Conservation (phyloP, 2,888 invertebrate genomes). For the Byasa hedistus region DNA sequence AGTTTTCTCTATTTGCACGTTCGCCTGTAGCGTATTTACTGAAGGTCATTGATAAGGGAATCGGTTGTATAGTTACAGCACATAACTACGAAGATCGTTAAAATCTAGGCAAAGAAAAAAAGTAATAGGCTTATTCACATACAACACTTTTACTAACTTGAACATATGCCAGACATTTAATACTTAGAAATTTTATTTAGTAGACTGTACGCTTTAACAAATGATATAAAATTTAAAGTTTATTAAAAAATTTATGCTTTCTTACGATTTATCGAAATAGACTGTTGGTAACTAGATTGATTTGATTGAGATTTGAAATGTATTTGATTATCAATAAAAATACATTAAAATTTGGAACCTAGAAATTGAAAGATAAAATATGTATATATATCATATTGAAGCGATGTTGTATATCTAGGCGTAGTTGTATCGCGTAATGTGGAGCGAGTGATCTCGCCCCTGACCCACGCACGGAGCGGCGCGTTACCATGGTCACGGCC, state of each 20-base stretch:
- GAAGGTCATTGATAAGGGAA: slow-evolving; percentile 77
- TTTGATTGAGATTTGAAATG: background rate
- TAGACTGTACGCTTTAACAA: too few species aligned
- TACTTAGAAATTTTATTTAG: too few species aligned
- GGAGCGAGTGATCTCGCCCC: slow-evolving; percentile 48
- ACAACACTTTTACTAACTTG: background rate
- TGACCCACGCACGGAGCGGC: slow-evolving; percentile 64
- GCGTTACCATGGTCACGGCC: slow-evolving; percentile 75
- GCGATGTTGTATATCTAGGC: background rate
- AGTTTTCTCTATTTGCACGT: slow-evolving; percentile 36
- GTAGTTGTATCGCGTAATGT: slow-evolving; percentile 24
- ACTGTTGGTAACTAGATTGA: too few species aligned
- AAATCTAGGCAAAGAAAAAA: slow-evolving; percentile 25
- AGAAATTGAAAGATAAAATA: too few species aligned
- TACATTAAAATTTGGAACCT: too few species aligned
- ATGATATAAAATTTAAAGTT: too few species aligned
- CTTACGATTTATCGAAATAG: too few species aligned
- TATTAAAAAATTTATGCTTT: too few species aligned
- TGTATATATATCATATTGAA: background rate
- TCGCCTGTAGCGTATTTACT: slow-evolving; percentile 46
- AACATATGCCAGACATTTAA: background rate
- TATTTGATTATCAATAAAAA: background rate
- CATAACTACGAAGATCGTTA: slow-evolving; percentile 24
- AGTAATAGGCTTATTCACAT: slow-evolving; percentile 11
- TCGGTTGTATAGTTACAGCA: slow-evolving; percentile 57